These are phyloP conservation scores for Pelecanus crispus DNA, from an alignment of 2,113 vertebrate genomes.

Conservation along the genomic window DNA sequence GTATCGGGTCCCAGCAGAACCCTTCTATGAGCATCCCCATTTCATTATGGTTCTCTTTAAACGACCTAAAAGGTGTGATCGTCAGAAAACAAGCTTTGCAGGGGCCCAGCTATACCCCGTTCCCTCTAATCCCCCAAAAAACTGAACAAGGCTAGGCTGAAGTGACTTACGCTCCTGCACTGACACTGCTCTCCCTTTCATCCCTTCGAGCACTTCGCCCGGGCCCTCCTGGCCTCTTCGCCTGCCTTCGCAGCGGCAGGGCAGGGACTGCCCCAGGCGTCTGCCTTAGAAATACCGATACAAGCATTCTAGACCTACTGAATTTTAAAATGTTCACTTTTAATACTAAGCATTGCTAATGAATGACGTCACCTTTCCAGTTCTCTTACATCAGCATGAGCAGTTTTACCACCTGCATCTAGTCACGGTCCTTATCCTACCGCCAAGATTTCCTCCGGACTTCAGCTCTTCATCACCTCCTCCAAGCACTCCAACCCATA, in stretches of 20 bases:
- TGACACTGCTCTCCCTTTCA: not conserved
- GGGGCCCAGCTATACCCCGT: not conserved
- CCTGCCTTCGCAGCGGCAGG: not conserved
- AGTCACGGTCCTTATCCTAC: not conserved
- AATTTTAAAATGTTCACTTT: not conserved
- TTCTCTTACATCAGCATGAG: not conserved
- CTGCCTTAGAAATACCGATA: not conserved
- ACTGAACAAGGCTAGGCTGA: too few relatives aligned
- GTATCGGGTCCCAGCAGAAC: not conserved
- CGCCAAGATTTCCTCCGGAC: not conserved
- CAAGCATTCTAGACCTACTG: not conserved
- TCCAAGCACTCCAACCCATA: not conserved
- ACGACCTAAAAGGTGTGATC: fast-evolving
- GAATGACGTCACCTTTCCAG: not conserved
- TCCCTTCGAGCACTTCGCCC: not conserved
- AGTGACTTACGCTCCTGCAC: not conserved
- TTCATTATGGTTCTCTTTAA: not conserved
- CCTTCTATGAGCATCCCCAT: not conserved
- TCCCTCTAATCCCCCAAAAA: not conserved
- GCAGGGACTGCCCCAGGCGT: not conserved
- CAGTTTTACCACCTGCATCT: not conserved
- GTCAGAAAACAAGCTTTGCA: not conserved
- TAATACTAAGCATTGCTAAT: not conserved
- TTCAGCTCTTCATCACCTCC: not conserved
- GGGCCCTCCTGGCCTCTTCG: fast-evolving